Conservation (phyloP, 2,113 vertebrate genomes). For the Urocitellus parryii region DNA sequence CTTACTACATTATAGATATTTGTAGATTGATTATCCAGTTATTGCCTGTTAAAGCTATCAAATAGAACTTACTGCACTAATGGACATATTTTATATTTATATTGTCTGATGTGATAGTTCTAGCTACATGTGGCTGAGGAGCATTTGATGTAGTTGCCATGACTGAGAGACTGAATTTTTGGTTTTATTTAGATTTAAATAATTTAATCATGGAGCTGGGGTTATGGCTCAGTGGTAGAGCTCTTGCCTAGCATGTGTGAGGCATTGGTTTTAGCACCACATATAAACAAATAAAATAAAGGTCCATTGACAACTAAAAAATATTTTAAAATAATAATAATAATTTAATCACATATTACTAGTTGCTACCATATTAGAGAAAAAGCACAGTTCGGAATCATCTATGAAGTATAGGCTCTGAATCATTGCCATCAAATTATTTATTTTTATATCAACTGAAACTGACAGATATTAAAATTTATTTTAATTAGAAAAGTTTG, state of each 20-base stretch:
- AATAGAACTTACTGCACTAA: neutral
- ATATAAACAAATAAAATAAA: too few species aligned
- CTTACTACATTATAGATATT: neutral
- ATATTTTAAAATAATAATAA: too few species aligned
- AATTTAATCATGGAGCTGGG: too few species aligned
- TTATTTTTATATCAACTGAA: neutral
- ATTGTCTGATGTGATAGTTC: neutral
- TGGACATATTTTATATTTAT: neutral
- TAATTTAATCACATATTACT: neutral
- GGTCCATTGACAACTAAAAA: too few species aligned
- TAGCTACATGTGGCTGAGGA: neutral
- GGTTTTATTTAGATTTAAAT: too few species aligned
- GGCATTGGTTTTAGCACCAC: too few species aligned
- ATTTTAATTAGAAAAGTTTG: neutral
- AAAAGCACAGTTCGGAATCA: neutral
- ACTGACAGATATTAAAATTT: neutral
- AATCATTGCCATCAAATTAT: neutral
- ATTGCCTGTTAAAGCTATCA: neutral
- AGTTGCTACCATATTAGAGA: neutral
- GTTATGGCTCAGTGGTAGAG: too few species aligned
- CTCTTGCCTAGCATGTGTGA: too few species aligned
- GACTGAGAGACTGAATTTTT: too few species aligned
- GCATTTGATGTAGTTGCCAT: neutral
- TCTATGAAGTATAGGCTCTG: neutral
- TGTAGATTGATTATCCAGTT: neutral